Evolutionary conservation across 92 coral and sea anemone species (phyloP).

Genomic region (Porites divaricata): DNA sequence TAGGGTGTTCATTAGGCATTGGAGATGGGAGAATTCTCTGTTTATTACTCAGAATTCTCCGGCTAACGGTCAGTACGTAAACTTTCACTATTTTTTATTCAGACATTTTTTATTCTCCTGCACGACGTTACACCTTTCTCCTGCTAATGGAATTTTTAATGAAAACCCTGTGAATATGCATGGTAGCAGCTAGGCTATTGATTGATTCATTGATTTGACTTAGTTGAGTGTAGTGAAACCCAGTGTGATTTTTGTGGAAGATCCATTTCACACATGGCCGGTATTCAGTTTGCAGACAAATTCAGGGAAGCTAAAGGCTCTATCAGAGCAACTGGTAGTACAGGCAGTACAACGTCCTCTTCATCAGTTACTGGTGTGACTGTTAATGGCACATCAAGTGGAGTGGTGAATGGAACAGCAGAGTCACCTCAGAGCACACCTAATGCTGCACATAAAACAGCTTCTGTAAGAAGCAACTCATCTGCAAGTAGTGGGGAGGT

Average conservation of each 20-base stretch:
- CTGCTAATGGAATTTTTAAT: too few species aligned
- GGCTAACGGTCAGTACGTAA: too few species aligned
- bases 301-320: conserved; percentile 89
- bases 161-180: too few species aligned
- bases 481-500: conserved; percentile 87
- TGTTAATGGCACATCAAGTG: conserved; percentile 46
- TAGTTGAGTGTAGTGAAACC: too few species aligned
- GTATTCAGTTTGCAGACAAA: conserved; percentile 86
- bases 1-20: too few species aligned
- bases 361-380: conserved; percentile 41
- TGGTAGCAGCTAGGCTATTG: too few species aligned
- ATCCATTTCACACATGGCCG: neutral
- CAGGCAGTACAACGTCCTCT: conserved; percentile 61
- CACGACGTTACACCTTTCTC: too few species aligned
- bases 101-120: too few species aligned
- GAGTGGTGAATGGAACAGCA: conserved; percentile 56
- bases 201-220: too few species aligned
- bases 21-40: too few species aligned
- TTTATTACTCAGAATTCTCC: too few species aligned
- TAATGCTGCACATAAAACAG: conserved; percentile 56
- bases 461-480: conserved; percentile 72
- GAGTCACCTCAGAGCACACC: conserved; percentile 62
- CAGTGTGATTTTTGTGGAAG: neutral
- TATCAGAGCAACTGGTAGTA: conserved; percentile 67
- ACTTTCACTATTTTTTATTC: too few species aligned